Evolutionary conservation across 2,888 invertebrate species (phyloP), one percentile per base, ranked within the genome.

Genomic region (Apodemia mormo): DNA sequence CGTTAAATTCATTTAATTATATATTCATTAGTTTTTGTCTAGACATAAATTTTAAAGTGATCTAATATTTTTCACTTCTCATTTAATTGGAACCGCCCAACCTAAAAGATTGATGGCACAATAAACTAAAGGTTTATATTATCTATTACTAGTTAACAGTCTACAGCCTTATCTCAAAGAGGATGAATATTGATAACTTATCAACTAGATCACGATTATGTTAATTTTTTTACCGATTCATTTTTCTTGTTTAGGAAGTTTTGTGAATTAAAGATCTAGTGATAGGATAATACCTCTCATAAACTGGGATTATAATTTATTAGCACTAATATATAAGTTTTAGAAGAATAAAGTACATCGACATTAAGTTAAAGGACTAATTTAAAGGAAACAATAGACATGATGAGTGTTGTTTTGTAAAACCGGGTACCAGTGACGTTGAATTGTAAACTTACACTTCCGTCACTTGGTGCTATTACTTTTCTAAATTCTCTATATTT

Each of bases 21-120:
- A 56, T 29, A 56, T 56, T 29, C 9, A 29, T 29, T 29, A 56
- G 22, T 56, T 56, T 56, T 56, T 56, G 29, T 56, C 56, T 29
- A 9, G 22, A 56, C 14, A 56, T 56, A 56, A 56, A 56, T 56
- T 56, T 56, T 3, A 56, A 56, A 56, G 56, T 56, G 56, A 56
- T 56, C 56, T 56, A 56, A 56, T 56, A 56, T 56, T 56, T 56
- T 71, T 68, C 68, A 69, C 66, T 65, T 68, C 71, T 69, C 69
- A 56, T 66, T 70, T 70, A 69, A 72, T 73, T 64, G 72, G 66
- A 73, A 73, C 81, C 81, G 77, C 80, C 82, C 81, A 82, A 82
- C 80, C 78, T 82, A 86, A 83, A 92, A 92, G 92, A 92, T 92
- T 90, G 92, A 92, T 92, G 89, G 84, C 80, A 87, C 83, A 88